Evolutionary conservation across 2,113 vertebrate species (phyloP).

Genomic region (Phrynosoma blainvillii): DNA sequence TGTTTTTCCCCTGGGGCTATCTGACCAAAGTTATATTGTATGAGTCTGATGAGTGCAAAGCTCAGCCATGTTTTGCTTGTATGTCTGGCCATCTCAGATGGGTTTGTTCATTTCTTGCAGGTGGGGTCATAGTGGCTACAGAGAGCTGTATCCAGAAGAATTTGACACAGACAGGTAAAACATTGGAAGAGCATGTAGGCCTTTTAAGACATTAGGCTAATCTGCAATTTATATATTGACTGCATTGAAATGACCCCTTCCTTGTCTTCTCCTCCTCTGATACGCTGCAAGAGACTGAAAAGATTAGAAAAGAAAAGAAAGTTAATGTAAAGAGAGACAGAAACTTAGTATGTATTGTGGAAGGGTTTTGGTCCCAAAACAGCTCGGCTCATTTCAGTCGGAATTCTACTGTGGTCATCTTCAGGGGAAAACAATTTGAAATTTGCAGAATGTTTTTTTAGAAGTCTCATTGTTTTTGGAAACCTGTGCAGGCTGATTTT

Average conservation of each 20-base stretch:
- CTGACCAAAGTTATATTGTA: background rate
- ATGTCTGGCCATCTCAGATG: conserved; percentile 4
- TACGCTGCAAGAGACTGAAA: no score
- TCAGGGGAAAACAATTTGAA: no score
- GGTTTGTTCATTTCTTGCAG: conserved; percentile 66
- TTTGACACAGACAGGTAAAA: conserved; percentile 91
- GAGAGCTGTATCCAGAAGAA: conserved; percentile 96
- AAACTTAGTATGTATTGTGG: no score
- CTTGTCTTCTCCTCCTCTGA: no score
- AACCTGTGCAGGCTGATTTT: no score
- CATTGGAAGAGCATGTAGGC: background rate
- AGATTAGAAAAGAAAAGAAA: no score
- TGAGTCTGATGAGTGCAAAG: background rate
- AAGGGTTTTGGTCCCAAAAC: no score
- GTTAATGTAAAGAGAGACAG: no score
- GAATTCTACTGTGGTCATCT: no score
- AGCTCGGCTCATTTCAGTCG: no score
- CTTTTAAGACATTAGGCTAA: background rate
- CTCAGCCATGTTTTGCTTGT: background rate
- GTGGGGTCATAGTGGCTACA: conserved; percentile 98
- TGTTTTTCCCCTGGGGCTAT: background rate
- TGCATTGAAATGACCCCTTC: background rate
- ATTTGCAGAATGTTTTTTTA: no score
- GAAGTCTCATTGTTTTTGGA: no score
- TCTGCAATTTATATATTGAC: background rate